Evolutionary conservation across 2,888 invertebrate genomes (phyloP).

Genomic region (Lucinisca nassula): DNA sequence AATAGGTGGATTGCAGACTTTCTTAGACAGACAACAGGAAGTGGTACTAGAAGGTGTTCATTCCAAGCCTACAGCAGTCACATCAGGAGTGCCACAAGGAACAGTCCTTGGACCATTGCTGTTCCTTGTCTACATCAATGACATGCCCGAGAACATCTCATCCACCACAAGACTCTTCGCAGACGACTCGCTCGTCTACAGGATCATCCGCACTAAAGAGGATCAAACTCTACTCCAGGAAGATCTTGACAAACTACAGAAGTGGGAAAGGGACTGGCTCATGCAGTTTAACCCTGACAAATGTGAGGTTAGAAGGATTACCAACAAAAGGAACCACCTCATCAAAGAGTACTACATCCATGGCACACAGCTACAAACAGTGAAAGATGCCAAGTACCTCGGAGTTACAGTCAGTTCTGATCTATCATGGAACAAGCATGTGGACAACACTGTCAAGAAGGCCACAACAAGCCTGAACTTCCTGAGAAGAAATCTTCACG

Average conservation of each 20-base stretch:
- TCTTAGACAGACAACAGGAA: neutral
- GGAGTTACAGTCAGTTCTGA: neutral
- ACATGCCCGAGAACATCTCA: neutral
- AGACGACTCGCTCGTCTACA: constrained; percentile 1
- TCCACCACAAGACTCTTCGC: constrained; percentile 4
- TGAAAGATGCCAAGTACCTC: neutral
- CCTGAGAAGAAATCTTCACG: neutral
- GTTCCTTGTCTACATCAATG: neutral
- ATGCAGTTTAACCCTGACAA: neutral
- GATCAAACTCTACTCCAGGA: neutral
- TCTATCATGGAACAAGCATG: neutral
- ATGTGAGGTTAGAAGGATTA: neutral
- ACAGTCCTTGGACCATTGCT: neutral
- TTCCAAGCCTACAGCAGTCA: neutral
- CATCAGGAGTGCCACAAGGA: neutral
- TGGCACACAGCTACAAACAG: neutral
- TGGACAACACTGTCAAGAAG: neutral
- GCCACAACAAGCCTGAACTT: neutral
- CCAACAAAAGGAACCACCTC: neutral
- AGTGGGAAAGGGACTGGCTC: neutral
- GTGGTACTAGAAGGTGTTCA: neutral
- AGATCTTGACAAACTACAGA: neutral
- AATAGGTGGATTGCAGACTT: neutral
- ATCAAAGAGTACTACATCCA: neutral
- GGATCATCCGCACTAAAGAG: neutral